These are phyloP conservation scores for Alouatta palliata DNA, from an alignment of 2,113 vertebrate genomes.

Conservation along the genomic window DNA sequence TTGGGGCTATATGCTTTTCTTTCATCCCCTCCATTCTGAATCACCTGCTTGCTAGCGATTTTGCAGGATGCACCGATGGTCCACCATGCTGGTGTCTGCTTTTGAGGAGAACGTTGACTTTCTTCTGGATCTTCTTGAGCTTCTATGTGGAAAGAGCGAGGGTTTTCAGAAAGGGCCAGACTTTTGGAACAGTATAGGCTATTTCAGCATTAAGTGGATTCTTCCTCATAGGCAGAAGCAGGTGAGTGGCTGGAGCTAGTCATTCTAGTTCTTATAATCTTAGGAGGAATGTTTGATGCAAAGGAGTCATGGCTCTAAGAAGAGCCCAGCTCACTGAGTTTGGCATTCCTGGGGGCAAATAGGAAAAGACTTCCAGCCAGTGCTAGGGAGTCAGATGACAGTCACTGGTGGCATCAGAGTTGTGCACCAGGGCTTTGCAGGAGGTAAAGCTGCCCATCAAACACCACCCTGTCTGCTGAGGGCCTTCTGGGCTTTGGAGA, in stretches of 20 bases:
- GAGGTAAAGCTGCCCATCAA: not conserved
- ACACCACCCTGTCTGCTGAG: not conserved
- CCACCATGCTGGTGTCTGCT: not conserved
- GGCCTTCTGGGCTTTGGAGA: not conserved
- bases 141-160: not conserved
- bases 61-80: not conserved
- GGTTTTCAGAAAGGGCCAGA: not conserved
- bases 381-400: not conserved
- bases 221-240: not conserved
- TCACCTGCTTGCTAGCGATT: not conserved
- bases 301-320: not conserved
- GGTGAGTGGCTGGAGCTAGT: not conserved
- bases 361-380: not conserved
- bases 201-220: not conserved
- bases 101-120: not conserved
- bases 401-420: not conserved
- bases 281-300: not conserved
- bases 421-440: not conserved
- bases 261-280: not conserved
- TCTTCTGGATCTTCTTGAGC: not conserved
- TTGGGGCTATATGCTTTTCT: not conserved
- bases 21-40: not conserved
- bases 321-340: not conserved
- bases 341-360: not conserved
- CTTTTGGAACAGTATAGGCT: not conserved